Percentiles rank a stretch among this genome's conserved stretches.
phyloP scores from a whole-genome alignment of 2,113 vertebrate species.

The Lampris incognitus region DNA sequence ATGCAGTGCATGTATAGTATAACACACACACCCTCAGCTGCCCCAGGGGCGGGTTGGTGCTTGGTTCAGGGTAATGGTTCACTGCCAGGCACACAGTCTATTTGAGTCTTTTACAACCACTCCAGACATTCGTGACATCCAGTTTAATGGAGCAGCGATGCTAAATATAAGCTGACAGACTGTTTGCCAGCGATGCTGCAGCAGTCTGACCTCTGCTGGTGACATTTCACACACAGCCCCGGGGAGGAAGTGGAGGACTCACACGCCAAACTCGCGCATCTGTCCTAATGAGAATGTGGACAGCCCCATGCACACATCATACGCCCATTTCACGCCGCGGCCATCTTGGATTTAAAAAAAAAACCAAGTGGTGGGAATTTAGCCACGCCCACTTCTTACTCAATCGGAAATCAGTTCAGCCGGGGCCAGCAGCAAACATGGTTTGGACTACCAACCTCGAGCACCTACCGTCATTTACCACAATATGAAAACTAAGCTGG shows the following conservation, averaged over 20 bases:
- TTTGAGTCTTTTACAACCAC: slow-evolving; percentile 48
- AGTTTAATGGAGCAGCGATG: slow-evolving; percentile 62
- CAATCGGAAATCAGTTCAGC: too few species aligned
- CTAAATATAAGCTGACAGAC: slow-evolving; percentile 59
- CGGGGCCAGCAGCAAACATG: too few species aligned
- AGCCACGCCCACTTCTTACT: too few species aligned
- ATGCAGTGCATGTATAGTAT: too few species aligned
- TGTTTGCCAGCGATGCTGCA: slow-evolving; percentile 37
- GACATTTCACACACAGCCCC: slow-evolving; percentile 28
- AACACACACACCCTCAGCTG: not conserved
- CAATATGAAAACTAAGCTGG: too few species aligned
- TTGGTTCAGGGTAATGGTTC: slow-evolving; percentile 15
- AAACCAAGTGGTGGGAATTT: too few species aligned
- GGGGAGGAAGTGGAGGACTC: not conserved
- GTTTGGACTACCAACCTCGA: too few species aligned
- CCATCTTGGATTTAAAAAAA: too few species aligned
- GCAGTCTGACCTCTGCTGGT: slow-evolving; percentile 68
- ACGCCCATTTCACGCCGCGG: too few species aligned
- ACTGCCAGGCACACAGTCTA: slow-evolving; percentile 18
- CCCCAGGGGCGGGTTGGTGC: not conserved
- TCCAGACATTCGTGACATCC: slow-evolving; percentile 41
- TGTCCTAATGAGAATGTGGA: not conserved
- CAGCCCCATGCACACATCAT: too few species aligned
- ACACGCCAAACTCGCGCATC: not conserved
- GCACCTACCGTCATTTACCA: too few species aligned